Conservation (phyloP, 2,888 invertebrate genomes). For the Bugulina stolonifera region DNA sequence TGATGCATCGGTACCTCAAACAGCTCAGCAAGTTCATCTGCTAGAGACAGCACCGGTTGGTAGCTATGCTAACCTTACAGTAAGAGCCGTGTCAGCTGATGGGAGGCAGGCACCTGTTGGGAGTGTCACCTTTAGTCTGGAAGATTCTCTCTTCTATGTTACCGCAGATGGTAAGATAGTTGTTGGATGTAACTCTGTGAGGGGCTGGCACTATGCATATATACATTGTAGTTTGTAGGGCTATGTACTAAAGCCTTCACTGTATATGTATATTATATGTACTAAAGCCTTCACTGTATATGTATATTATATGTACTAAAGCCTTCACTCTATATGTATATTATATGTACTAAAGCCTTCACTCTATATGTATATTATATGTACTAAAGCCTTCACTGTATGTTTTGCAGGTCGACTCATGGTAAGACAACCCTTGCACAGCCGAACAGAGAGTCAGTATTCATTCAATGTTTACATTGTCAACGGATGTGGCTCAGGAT, state of each 20-base stretch:
- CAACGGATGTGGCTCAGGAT: not conserved
- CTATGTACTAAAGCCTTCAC: too few relatives aligned
- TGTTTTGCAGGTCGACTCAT: not conserved
- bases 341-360: too few relatives aligned
- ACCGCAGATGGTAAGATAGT: slow-evolving; percentile 18
- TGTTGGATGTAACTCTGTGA: too few relatives aligned
- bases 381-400: not conserved
- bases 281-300: too few relatives aligned
- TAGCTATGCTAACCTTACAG: slow-evolving; percentile 4
- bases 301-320: too few relatives aligned
- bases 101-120: not conserved
- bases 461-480: slow-evolving; percentile 17
- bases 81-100: not conserved
- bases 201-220: too few relatives aligned
- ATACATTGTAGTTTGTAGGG: too few relatives aligned
- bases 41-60: slow-evolving; percentile 21
- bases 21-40: not conserved
- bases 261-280: too few relatives aligned
- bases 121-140: not conserved
- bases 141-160: slow-evolving; percentile 6
- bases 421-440: not conserved
- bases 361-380: too few relatives aligned
- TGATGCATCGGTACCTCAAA: not conserved
- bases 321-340: too few relatives aligned
- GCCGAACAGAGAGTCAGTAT: not conserved